Conservation (phyloP, 2,888 invertebrate species). For the Brachynemurus nebulosus region DNA sequence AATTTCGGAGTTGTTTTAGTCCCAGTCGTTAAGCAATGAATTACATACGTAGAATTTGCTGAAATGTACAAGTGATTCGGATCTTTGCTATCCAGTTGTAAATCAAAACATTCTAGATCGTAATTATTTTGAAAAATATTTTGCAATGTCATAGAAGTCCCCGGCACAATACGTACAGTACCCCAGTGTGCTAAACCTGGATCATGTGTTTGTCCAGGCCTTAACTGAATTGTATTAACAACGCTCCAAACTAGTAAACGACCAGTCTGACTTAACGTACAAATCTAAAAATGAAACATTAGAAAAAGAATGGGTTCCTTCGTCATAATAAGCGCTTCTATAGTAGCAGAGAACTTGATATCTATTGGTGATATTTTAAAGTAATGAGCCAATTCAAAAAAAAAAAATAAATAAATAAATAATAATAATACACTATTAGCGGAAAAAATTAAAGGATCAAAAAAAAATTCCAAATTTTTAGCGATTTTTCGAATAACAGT, state of each 20-base stretch:
- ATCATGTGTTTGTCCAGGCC: constrained; percentile 16
- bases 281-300: constrained; percentile 29
- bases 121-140: constrained; percentile 18
- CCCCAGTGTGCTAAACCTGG: constrained; percentile 31
- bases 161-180: constrained; percentile 28
- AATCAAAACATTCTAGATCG: constrained; percentile 28
- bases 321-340: no score
- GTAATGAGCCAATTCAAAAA: no score
- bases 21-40: constrained; percentile 29
- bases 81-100: constrained; percentile 31
- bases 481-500: no score
- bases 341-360: no score
- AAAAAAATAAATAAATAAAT: no score
- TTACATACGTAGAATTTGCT: constrained; percentile 33
- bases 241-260: constrained; percentile 36
- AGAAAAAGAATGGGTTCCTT: no score
- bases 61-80: constrained; percentile 33
- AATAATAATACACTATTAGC: no score
- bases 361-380: no score
- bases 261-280: constrained; percentile 37
- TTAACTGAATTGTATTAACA: constrained; percentile 23
- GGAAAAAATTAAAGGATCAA: no score
- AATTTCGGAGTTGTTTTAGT: constrained; percentile 24
- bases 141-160: constrained; percentile 2
- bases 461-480: no score